Evolutionary conservation across 1,140 invertebrate genomes (phyloP).

Genomic region (Apis cerana): DNA sequence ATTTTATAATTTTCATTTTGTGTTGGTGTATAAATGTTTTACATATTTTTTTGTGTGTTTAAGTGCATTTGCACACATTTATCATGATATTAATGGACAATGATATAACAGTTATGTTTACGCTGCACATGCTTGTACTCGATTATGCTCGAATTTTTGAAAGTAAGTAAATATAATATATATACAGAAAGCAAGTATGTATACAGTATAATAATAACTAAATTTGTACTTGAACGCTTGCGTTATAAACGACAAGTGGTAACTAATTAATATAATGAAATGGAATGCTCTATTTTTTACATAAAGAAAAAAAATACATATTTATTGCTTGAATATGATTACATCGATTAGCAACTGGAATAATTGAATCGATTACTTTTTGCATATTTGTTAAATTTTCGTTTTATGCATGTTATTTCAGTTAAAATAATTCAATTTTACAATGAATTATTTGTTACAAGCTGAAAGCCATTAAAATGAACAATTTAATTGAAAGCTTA

Average conservation of each 20-base stretch:
- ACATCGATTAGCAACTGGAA: slow-evolving; percentile 14
- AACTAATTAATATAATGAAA: slow-evolving; percentile 55
- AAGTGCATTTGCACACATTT: slow-evolving; percentile 12
- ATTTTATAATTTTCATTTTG: background rate
- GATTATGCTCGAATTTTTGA: background rate
- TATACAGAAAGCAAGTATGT: background rate
- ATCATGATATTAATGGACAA: slow-evolving; percentile 14
- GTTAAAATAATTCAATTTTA: background rate
- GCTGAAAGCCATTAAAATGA: slow-evolving; percentile 41
- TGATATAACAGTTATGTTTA: slow-evolving; percentile 42
- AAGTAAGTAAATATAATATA: background rate
- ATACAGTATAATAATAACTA: background rate
- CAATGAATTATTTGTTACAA: slow-evolving; percentile 17
- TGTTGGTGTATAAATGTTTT: background rate
- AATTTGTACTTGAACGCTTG: slow-evolving; percentile 33
- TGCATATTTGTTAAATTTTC: background rate
- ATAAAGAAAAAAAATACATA: slow-evolving; percentile 63
- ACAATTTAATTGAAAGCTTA: slow-evolving; percentile 43
- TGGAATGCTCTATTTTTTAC: slow-evolving; percentile 68
- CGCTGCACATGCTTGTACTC: background rate
- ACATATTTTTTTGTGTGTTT: background rate
- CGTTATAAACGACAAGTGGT: slow-evolving; percentile 43
- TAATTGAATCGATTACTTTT: background rate
- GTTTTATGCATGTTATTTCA: slow-evolving; percentile 2
- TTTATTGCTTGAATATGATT: slow-evolving; percentile 58